Conservation (phyloP, 2,888 invertebrate genomes). For the Troilus luridus region DNA sequence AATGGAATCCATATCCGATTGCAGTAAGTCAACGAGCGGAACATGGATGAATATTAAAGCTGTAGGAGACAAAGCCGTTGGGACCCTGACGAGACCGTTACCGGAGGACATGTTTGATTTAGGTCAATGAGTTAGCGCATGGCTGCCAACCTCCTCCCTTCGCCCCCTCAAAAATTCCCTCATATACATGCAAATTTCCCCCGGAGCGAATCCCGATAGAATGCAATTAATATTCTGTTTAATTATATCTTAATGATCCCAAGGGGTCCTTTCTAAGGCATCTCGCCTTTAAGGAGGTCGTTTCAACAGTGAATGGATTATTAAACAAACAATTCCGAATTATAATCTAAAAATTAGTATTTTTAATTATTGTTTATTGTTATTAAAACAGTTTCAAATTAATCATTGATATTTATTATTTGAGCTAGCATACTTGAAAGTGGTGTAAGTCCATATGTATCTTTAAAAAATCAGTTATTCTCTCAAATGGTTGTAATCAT, state of each 20-base stretch:
- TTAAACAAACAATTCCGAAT: not conserved
- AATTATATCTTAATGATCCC: slow-evolving; percentile 38
- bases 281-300: not conserved
- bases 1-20: slow-evolving; percentile 7
- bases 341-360: not conserved
- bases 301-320: not conserved
- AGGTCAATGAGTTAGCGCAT: slow-evolving; percentile 35
- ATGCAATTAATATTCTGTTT: slow-evolving; percentile 44
- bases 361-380: too few species aligned
- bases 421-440: too few species aligned
- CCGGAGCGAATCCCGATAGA: not conserved
- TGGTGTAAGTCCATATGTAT: too few species aligned
- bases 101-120: slow-evolving; percentile 31
- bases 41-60: not conserved
- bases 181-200: slow-evolving; percentile 30
- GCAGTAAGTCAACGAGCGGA: not conserved
- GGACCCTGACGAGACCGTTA: slow-evolving; percentile 4
- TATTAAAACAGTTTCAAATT: too few species aligned
- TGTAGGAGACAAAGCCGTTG: not conserved
- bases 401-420: too few species aligned
- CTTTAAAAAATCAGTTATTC: too few species aligned
- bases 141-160: slow-evolving; percentile 24
- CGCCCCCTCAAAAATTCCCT: slow-evolving; percentile 22
- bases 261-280: not conserved
- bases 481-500: too few species aligned